These are phyloP conservation scores for Adela reaumurella DNA, from an alignment of 2,888 invertebrate species.

Conservation along the genomic window DNA sequence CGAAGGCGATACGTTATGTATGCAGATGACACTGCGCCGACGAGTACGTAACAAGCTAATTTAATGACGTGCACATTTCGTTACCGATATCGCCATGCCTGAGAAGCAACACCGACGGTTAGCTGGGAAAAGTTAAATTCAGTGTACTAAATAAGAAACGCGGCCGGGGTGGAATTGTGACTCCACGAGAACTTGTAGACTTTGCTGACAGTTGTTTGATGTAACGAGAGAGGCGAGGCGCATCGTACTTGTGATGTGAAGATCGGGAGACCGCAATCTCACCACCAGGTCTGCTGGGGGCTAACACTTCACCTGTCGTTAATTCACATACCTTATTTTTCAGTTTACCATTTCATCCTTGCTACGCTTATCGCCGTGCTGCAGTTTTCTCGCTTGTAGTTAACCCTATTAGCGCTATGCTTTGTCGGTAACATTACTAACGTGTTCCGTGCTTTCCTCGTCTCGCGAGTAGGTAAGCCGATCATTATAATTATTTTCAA, in stretches of 20 bases:
- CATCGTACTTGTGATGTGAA: constrained; percentile 11
- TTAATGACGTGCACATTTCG: not conserved
- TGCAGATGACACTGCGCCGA: too few species aligned
- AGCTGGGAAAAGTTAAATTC: not conserved
- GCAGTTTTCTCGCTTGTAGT: not conserved
- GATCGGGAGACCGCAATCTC: constrained; percentile 16
- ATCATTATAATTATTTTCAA: not conserved
- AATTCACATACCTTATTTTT: constrained; percentile 24
- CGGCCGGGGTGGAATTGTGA: not conserved
- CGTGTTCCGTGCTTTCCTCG: not conserved
- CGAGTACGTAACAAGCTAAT: too few species aligned
- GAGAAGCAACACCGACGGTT: not conserved
- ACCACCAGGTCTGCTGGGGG: constrained; percentile 26
- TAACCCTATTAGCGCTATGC: not conserved
- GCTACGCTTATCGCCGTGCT: constrained; percentile 3
- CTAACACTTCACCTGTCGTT: not conserved
- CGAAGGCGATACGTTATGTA: too few species aligned
- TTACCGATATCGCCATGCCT: not conserved
- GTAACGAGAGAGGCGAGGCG: constrained; percentile 10
- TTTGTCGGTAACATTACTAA: not conserved
- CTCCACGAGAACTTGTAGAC: not conserved
- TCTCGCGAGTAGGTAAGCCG: not conserved
- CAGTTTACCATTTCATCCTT: constrained; percentile 21
- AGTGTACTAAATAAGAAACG: not conserved
- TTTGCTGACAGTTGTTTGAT: constrained; percentile 5